Evolutionary conservation across 2,113 vertebrate genomes (phyloP).

Genomic region (Perccottus glenii): DNA sequence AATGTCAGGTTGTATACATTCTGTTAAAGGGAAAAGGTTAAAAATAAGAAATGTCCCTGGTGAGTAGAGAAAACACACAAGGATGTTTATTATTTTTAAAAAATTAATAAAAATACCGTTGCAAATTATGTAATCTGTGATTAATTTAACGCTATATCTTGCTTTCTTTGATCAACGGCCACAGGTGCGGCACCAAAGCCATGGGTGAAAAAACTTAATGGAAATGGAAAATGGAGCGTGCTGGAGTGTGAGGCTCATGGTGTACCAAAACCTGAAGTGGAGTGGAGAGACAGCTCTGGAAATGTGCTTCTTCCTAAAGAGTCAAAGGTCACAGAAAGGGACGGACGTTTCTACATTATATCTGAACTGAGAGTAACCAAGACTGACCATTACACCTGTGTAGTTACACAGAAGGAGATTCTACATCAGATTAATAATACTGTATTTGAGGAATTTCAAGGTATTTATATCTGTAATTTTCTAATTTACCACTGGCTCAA

Average conservation of each 20-base stretch:
- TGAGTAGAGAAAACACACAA: no score
- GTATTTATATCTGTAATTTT: no score
- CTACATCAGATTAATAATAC: neutral
- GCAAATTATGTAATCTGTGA: no score
- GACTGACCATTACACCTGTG: neutral
- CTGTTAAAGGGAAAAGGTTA: neutral
- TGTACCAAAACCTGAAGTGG: neutral
- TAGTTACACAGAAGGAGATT: neutral
- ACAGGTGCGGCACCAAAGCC: neutral
- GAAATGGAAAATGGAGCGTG: neutral
- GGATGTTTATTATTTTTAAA: no score
- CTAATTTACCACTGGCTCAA: no score
- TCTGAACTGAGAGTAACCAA: neutral
- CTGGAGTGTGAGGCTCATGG: neutral
- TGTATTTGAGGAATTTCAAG: neutral
- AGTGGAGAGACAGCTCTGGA: constrained; percentile 4
- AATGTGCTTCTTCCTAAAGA: neutral
- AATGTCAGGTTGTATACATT: neutral
- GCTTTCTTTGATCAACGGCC: neutral
- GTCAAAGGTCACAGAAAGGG: neutral
- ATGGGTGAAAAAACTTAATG: neutral
- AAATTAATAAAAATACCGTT: no score
- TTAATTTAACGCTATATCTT: neutral
- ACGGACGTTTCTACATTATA: neutral
- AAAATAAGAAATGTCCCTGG: neutral